A percentile compares a stretch with the other conserved stretches of the same genome.
These are phyloP conservation scores for Drosophila pseudotakahashii DNA, from an alignment of 2,888 invertebrate species.

Conservation along the genomic window DNA sequence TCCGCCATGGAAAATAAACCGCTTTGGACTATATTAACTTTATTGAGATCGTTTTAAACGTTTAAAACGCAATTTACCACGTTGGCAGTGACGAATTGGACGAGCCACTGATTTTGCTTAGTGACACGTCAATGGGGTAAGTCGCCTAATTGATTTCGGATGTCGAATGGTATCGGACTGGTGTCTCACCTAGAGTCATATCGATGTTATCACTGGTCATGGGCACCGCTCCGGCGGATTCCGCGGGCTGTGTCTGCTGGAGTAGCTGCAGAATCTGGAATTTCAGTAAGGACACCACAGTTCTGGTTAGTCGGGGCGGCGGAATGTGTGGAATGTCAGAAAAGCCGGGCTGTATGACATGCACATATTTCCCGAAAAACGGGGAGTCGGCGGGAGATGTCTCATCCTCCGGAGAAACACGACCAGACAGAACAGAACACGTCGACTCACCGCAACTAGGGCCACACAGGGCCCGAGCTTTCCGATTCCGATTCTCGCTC, in stretches of 20 bases:
- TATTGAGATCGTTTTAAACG: neutral
- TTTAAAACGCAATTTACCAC: slow-evolving; percentile 22
- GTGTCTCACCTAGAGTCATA: slow-evolving; percentile 90
- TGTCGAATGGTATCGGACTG: neutral
- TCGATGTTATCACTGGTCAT: slow-evolving; percentile 93
- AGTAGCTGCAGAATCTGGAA: slow-evolving; percentile 85
- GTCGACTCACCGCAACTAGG: slow-evolving; percentile 72
- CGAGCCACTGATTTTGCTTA: slow-evolving; percentile 22
- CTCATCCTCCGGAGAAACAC: neutral
- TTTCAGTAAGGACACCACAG: neutral
- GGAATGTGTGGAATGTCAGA: neutral
- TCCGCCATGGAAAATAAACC: neutral
- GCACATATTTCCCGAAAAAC: neutral
- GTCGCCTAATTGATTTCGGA: slow-evolving; percentile 29
- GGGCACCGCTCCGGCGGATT: slow-evolving; percentile 91
- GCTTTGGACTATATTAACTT: neutral
- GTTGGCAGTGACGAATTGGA: slow-evolving; percentile 26
- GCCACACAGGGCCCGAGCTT: slow-evolving; percentile 64
- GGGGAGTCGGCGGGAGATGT: neutral
- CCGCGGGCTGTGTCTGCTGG: slow-evolving; percentile 88
- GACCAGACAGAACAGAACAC: slow-evolving; percentile 56
- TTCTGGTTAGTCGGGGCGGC: neutral
- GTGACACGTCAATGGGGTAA: slow-evolving; percentile 42
- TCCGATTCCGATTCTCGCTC: slow-evolving; percentile 52
- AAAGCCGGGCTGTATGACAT: neutral